A percentile compares a stretch with the other conserved stretches of the same genome.
phyloP scores from a whole-genome alignment of 92 coral and sea anemone species.

The Hydrozoanthus gracilis region DNA sequence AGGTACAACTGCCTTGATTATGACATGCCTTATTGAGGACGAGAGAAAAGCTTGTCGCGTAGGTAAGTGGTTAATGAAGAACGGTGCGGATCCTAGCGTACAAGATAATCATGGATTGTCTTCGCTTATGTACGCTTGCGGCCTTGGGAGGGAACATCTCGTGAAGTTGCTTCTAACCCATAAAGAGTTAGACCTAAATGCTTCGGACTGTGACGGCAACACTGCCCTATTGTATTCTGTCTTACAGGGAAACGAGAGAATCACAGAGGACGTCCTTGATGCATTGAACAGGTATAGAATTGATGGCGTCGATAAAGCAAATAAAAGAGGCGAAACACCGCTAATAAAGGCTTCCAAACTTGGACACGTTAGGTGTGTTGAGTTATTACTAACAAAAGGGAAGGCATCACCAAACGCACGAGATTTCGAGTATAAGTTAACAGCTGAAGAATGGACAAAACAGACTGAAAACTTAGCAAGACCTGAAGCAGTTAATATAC shows the following conservation, averaged over 20 bases:
- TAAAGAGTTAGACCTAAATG: slow-evolving; percentile 58
- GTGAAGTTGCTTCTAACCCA: slow-evolving; percentile 54
- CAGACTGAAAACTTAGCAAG: background rate
- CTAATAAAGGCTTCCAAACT: slow-evolving; percentile 72
- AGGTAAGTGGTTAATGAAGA: slow-evolving; percentile 57
- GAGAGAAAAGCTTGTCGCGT: slow-evolving; percentile 63
- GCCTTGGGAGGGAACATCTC: slow-evolving; percentile 57
- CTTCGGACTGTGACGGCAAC: slow-evolving; percentile 66
- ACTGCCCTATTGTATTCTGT: slow-evolving; percentile 70
- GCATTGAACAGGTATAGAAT: slow-evolving; percentile 62
- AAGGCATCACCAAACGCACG: slow-evolving; percentile 77
- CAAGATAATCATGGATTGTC: slow-evolving; percentile 63
- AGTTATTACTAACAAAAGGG: slow-evolving; percentile 58
- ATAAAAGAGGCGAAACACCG: slow-evolving; percentile 74
- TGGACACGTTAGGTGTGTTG: slow-evolving; percentile 51
- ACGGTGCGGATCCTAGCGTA: slow-evolving; percentile 65
- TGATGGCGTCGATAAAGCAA: slow-evolving; percentile 67
- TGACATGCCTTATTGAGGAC: slow-evolving; percentile 65
- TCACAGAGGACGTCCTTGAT: slow-evolving; percentile 59
- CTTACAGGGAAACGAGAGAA: slow-evolving; percentile 58
- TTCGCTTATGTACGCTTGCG: slow-evolving; percentile 79
- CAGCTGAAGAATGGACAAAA: slow-evolving; percentile 68
- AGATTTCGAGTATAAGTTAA: slow-evolving; percentile 65
- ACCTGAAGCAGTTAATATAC: background rate
- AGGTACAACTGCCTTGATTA: slow-evolving; percentile 71